Base-by-base conservation (phyloP, 2,888 invertebrate species). In the Diaperis boleti region DNA sequence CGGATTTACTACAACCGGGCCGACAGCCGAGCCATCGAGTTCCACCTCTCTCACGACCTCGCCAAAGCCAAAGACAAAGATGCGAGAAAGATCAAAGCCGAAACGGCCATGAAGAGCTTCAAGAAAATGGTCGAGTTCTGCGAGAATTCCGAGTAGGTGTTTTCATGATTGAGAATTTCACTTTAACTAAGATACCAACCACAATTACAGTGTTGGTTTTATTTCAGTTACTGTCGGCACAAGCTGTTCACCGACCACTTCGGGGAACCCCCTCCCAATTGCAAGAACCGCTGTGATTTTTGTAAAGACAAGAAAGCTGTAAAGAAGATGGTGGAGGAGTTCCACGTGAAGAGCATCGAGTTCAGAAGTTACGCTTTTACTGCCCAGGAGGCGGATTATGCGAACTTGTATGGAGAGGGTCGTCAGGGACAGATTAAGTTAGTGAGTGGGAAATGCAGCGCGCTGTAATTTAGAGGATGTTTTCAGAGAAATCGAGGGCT, bases 1-100 rank as follows among this genome's bases (percentile, higher is more conserved):
- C 88, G 98, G 22, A 88, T 99, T 50, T 99, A 98, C 82, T 97
- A 96, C 79, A 91, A 90, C 42, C 86, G 88, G 62, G 84, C 87
- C 18, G 95, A 96, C 79, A 86, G 91, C n/a, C 90, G 92, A 74
- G 87, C 92, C 0, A 88, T 96, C 10, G 88, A 89, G 59, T 96
- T 91, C 77, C 85, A 96, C 57, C 83, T 96, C 0, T 88, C 88
- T 69, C 86, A 87, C 45, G 94, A 94, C 71, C 79, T 88, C n/a
- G 86, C 83, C 1, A 85, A 85, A 67, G 84, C 87, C 0, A 85
- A 86, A 72, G 69, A 69, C n/a, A 76, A 76, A 39, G 74, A 75
- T 50, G 85, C 84, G 0, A 84, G 85, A 18, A 84, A 84, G 57
- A 84, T 85, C 68, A 83, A 85, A 26, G 85, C 87, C 57, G 86